Percentiles rank a stretch among this genome's conserved stretches.
Evolutionary conservation across 2,797 vertebrate genomes (phyloP).

Genomic region (Lophius americanus): DNA sequence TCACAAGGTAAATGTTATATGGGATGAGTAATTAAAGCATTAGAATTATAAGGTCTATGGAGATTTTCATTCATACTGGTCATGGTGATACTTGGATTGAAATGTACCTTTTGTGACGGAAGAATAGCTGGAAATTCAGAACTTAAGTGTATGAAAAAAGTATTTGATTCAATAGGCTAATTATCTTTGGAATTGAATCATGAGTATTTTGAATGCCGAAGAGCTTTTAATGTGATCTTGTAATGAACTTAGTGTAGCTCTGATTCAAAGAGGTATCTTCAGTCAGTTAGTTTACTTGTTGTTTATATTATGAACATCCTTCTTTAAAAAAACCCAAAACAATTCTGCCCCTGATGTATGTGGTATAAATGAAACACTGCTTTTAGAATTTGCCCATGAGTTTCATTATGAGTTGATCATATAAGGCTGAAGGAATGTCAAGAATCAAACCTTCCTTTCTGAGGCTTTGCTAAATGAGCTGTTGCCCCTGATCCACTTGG

Average conservation of each 20-base stretch:
- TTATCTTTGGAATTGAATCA: constrained; percentile 29
- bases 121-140: no score
- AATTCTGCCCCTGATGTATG: neutral
- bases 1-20: no score
- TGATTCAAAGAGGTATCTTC: no score
- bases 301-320: no score
- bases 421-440: constrained; percentile 49
- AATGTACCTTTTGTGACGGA: no score
- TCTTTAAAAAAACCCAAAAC: neutral
- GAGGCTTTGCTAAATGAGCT: constrained; percentile 64
- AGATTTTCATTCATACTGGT: no score
- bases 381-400: neutral
- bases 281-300: no score
- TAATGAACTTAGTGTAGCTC: no score
- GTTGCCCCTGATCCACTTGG: constrained; percentile 13
- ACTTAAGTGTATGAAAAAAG: no score
- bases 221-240: constrained; percentile 6
- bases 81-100: no score
- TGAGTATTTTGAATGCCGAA: constrained; percentile 26
- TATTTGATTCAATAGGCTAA: neutral
- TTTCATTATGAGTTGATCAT: neutral
- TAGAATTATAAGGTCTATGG: no score
- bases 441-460: constrained; percentile 49
- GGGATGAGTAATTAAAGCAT: no score
- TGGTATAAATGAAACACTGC: neutral